Percentiles rank a stretch among this genome's conserved stretches.
Evolutionary conservation across 1,140 invertebrate genomes (phyloP).

Genomic region (Potamilus streckersoni): DNA sequence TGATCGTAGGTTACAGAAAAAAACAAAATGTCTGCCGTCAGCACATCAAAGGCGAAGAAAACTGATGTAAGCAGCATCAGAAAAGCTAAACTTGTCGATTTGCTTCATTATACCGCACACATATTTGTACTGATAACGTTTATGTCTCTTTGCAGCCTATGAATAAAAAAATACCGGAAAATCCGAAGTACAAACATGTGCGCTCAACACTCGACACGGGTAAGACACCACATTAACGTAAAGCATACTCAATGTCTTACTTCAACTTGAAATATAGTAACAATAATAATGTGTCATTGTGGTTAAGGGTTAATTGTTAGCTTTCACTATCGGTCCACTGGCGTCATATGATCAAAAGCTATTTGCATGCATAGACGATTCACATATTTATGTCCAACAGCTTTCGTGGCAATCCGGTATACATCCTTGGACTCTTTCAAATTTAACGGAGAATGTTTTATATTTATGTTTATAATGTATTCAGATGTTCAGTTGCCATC

Average conservation of each 20-base stretch:
- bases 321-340: no score
- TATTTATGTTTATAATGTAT: no score
- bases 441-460: no score
- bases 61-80: conserved; percentile 31
- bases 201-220: conserved; percentile 66
- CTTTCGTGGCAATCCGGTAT: no score
- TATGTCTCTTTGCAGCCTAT: conserved; percentile 54
- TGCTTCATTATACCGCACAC: neutral
- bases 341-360: no score
- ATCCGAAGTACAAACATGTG: conserved; percentile 67
- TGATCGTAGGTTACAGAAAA: conserved; percentile 41
- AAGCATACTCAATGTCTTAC: neutral
- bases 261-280: no score
- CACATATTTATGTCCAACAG: no score
- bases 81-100: neutral
- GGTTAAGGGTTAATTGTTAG: neutral
- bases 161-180: conserved; percentile 62
- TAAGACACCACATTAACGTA: conserved; percentile 29
- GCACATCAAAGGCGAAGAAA: conserved; percentile 40
- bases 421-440: no score
- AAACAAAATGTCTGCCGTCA: conserved; percentile 47
- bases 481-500: no score
- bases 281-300: conserved; percentile 2
- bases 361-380: no score
- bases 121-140: neutral